These are phyloP conservation scores for Stylophora pistillata DNA, from an alignment of 64 coral and sea anemone genomes.

Conservation along the genomic window DNA sequence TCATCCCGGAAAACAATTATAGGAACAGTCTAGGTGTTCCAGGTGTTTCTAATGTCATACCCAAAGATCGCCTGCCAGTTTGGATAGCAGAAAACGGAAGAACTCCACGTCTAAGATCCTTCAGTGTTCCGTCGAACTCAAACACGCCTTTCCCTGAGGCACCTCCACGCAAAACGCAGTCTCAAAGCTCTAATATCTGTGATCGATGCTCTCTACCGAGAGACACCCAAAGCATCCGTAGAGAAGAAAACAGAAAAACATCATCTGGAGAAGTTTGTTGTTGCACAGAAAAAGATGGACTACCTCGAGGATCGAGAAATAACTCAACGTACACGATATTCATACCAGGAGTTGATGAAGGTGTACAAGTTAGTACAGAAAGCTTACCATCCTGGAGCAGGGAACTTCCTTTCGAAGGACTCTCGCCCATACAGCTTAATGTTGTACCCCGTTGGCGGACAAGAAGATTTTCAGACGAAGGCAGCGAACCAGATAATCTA, in stretches of 20 bases:
- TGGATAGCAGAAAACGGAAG: slow-evolving; percentile 37
- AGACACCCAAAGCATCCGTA: neutral
- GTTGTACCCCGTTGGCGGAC: neutral
- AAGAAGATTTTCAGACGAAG: neutral
- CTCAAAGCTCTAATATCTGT: slow-evolving; percentile 41
- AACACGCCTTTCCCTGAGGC: neutral
- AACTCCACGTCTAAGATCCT: slow-evolving; percentile 47
- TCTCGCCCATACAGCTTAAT: slow-evolving; percentile 43
- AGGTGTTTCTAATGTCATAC: neutral
- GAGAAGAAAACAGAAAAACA: neutral
- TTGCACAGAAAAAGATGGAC: slow-evolving; percentile 10
- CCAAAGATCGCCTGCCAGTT: neutral
- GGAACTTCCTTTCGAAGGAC: neutral
- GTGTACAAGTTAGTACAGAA: slow-evolving; percentile 63
- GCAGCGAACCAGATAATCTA: neutral
- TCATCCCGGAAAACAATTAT: neutral
- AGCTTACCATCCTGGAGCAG: slow-evolving; percentile 34
- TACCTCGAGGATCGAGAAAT: neutral
- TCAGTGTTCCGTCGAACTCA: slow-evolving; percentile 57
- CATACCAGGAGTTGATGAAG: slow-evolving; percentile 57
- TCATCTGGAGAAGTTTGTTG: neutral
- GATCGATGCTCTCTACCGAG: slow-evolving; percentile 51
- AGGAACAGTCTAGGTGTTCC: slow-evolving; percentile 41
- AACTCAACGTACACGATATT: slow-evolving; percentile 62
- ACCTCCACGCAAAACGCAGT: slow-evolving; percentile 46